Evolutionary conservation across 2,797 vertebrate species (phyloP).

Genomic region (Chromis chromis): DNA sequence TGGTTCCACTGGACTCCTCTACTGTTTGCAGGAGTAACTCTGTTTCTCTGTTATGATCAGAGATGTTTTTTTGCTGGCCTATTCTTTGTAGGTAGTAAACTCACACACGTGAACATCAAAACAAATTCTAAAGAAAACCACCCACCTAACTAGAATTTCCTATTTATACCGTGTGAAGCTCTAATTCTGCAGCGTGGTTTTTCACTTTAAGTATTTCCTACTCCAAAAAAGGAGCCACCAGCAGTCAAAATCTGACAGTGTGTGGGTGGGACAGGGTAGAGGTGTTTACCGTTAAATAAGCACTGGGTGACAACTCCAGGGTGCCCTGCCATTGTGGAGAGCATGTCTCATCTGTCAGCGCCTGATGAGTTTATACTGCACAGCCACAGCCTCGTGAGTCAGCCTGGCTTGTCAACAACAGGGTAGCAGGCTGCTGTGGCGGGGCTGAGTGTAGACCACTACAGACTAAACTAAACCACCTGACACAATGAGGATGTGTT

Average conservation of each 20-base stretch:
- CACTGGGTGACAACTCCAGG: conserved; percentile 69
- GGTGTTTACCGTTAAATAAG: conserved; percentile 72
- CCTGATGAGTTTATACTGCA: conserved; percentile 66
- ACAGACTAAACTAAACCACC: conserved; percentile 53
- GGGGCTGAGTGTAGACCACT: conserved; percentile 41
- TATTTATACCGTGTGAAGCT: conserved; percentile 21
- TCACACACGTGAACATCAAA: conserved; percentile 23
- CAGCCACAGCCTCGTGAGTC: conserved; percentile 54
- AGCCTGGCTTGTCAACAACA: conserved; percentile 48
- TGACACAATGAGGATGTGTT: conserved; percentile 46
- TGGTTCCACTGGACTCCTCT: conserved; percentile 41
- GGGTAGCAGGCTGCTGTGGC: conserved; percentile 38
- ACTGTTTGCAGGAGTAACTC: conserved; percentile 19
- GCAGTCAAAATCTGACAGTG: conserved; percentile 50
- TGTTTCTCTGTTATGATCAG: conserved; percentile 18
- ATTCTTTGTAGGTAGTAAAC: conserved; percentile 4
- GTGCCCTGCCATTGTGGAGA: conserved; percentile 62
- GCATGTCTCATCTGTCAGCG: conserved; percentile 72
- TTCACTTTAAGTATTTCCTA: conserved; percentile 21
- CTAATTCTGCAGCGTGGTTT: conserved; percentile 33
- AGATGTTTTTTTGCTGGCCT: conserved; percentile 8
- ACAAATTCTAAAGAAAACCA: conserved; percentile 13
- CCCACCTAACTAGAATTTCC: neutral
- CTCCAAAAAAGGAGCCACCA: conserved; percentile 29
- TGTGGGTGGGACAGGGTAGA: conserved; percentile 52